Base-by-base conservation (phyloP, 2,888 invertebrate species). In the Plutella xylostella region DNA sequence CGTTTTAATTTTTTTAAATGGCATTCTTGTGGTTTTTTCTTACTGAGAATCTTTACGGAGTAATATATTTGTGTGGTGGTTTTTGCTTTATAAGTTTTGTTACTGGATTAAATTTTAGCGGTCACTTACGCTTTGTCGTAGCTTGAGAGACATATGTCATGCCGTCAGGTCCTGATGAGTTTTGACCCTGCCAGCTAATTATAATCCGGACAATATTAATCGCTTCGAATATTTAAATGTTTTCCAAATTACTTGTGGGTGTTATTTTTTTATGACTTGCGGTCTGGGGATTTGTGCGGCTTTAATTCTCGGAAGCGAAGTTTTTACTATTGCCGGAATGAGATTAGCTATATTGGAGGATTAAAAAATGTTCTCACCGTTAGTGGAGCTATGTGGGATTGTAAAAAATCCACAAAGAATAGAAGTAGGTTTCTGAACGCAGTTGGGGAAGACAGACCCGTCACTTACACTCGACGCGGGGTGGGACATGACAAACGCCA, bases 1-100 rank as follows among this genome's bases (percentile, higher is more conserved):
- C 70, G 72, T 77, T 78, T 80, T 79, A 76, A 78, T 79, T 82
- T 82, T 80, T 79, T 79, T 80, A 72, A 80, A 79, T 80, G 79
- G 79, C 75, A 80, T 82, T 79, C 80, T 70, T 82, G 82, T 69
- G 82, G 82, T 77, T 80, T 78, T 80, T 78, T 77, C 69, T 28
- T 70, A 65, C 66, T 70, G 74, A 68, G 78, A 78, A 77, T 72
- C 72, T 72, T 68, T 63, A 65, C 63, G 61, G 65, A 61, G 74
- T 37, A 37, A 38, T 14, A 56, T 59, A 69, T 68, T 62, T 58
- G 68, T 62, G 57, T 55, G 62, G 57, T 65, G 62, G 72, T 77
- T 78, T 79, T 76, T 75, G 77, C 74, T 60, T 12, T n/a, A 18
- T 45, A 17, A 20, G 43, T 43, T 42, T 38, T 42, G 46, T 12